Conservation (phyloP, 1,140 invertebrate genomes). For the Bombus superbus region DNA sequence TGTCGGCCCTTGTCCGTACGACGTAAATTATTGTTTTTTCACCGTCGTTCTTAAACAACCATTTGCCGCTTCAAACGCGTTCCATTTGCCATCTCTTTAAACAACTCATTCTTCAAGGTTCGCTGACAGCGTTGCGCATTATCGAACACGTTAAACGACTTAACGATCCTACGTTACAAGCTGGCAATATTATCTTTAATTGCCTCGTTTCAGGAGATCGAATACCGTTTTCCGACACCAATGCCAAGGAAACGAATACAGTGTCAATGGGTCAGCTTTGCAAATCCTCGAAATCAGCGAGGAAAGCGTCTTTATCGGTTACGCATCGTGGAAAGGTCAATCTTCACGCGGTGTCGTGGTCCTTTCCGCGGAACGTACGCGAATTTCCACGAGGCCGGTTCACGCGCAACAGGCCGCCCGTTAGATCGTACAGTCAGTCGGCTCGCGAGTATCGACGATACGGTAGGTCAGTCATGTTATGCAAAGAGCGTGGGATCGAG, state of each 20-base stretch:
- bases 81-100: too few relatives aligned
- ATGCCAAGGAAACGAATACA: not conserved
- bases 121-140: not conserved
- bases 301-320: not conserved
- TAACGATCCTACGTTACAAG: not conserved
- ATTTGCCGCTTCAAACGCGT: too few relatives aligned
- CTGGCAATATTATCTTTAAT: not conserved
- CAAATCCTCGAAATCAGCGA: not conserved
- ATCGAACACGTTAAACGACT: not conserved
- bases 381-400: constrained; percentile 40
- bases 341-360: not conserved
- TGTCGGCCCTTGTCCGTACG: too few relatives aligned
- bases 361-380: constrained; percentile 35
- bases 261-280: constrained; percentile 10
- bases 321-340: constrained; percentile 13
- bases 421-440: constrained; percentile 28
- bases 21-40: too few relatives aligned
- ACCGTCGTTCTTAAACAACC: too few relatives aligned
- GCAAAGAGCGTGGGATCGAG: constrained; percentile 71
- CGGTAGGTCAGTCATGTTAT: constrained; percentile 71
- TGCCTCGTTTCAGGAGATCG: not conserved
- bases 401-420: constrained; percentile 5
- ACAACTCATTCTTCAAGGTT: too few relatives aligned
- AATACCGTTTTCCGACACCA: not conserved
- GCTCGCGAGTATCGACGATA: constrained; percentile 33